These are phyloP conservation scores for Echinops telfairi DNA, from an alignment of 2,113 vertebrate genomes.

Conservation along the genomic window DNA sequence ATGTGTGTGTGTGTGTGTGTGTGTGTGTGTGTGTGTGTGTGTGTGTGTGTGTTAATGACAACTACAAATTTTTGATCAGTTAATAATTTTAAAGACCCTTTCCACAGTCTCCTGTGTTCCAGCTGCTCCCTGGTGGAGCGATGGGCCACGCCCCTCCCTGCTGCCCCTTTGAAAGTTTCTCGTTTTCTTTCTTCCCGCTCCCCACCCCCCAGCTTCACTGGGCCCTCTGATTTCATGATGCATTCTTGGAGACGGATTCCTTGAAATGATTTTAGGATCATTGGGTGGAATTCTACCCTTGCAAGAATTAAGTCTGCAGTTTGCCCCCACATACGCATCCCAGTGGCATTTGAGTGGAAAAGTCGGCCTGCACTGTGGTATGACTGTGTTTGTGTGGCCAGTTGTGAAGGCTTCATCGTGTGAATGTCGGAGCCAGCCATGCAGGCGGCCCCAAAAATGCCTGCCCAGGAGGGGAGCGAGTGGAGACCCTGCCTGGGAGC, in stretches of 20 bases:
- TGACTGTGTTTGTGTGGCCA: constrained; percentile 79
- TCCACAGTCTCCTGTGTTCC: constrained; percentile 80
- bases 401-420: constrained; percentile 67
- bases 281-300: constrained; percentile 53
- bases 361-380: constrained; percentile 59
- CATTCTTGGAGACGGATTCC: constrained; percentile 76
- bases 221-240: constrained; percentile 71
- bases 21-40: constrained; percentile 74
- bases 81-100: constrained; percentile 86
- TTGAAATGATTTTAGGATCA: constrained; percentile 73
- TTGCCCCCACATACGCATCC: constrained; percentile 2
- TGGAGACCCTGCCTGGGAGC: not conserved
- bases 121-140: constrained; percentile 38
- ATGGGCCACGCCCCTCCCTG: constrained; percentile 52
- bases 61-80: constrained; percentile 90
- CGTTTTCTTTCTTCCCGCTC: constrained; percentile 19
- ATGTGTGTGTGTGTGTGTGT: constrained; percentile 63
- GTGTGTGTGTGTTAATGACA: constrained; percentile 86
- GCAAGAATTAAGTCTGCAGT: constrained; percentile 64
- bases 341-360: constrained; percentile 39
- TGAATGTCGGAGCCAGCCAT: constrained; percentile 43
- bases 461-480: not conserved
- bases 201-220: constrained; percentile 38
- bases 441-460: constrained; percentile 29
- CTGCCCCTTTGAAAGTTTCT: constrained; percentile 56